Base-by-base conservation (phyloP, 1,140 invertebrate genomes). In the Lepidurus arcticus region DNA sequence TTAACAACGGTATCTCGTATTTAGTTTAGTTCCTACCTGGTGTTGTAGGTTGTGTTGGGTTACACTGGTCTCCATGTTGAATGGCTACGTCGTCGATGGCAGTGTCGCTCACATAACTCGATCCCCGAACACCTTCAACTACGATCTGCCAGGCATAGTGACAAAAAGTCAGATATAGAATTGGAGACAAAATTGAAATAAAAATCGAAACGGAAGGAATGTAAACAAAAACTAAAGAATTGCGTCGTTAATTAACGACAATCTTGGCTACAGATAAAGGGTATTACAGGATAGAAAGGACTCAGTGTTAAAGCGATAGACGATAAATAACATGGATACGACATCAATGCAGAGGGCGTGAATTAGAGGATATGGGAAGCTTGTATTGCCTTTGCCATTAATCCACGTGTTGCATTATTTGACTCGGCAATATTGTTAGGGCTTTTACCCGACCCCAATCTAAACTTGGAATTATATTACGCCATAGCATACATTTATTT, bases 51-150 rank as follows among this genome's bases (percentile, higher is more conserved):
- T 65, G 53, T 13, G 78, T 42, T 3, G 21, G 47, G 8, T 65
- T 42, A 65, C 87, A 88, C n/a, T 87, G 83, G 6, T 86, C 84
- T 0, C 86, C 87, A 16, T 80, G 65, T 21, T 74, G 24, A 79
- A 91, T 88, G 13, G 87, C 86, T 0, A 93, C 87, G 82, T 93
- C 92, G 82, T 93, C 92, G 8, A 93, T 87, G 0, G 91, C 92
- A 44, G 92, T 91, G 81, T 93, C 92, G 78, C 92, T 92, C 1
- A 89, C 87, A 81, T 90, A 92, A 79, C 87, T 88, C 0, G 80
- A 79, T 0, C 90, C 90, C 47, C 90, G 85, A 1, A 91, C 86
- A 7, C 89, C 92, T 83, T 92, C 90, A 65, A 93, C 89, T 26
- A 92, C 85, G 74, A 93, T 89, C 91, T 92, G 81, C 5, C 84